Base-by-base conservation (phyloP, 1,140 invertebrate species). In the Mactra quadrangularis region DNA sequence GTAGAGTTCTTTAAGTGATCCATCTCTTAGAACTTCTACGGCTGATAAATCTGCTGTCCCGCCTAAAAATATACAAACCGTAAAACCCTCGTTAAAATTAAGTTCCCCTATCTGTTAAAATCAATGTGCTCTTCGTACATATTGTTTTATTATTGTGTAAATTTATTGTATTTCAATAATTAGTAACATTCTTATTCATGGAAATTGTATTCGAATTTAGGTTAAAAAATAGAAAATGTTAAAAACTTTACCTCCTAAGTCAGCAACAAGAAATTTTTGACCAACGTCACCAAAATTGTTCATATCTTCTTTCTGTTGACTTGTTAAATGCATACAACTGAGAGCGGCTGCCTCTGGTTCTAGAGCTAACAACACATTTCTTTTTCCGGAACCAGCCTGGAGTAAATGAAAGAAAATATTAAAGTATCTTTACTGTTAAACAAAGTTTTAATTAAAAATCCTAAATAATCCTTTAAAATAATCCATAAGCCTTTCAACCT, bases 291-390 rank as follows among this genome's bases (percentile, higher is more conserved):
- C 75, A 15, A 78, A 22, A n/a, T n/a, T n/a, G 33, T 53, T 25
- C 52, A 53, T 52, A 45, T 64, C 52, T 0, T 17, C 60, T 22
- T 15, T 55, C n/a, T 50, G 41, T 25, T 78, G 27, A 35, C 22
- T 38, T 38, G 75, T 45, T 0, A 78, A 45, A 52, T 78, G 31
- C 17, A 78, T 22, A 55, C 75, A 78, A 35, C 62, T 31, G 1
- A 78, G n/a, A 17, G 75, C 75, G 6, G 75, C 75, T 52, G 60
- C 75, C 33, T 78, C 75, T 9, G 75, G 75, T 78, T 78, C 75
- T 33, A 66, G 50, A 4, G 75, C 75, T 17, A 78, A 38, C 17
- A 78, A 38, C 29, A 78, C 29, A 52, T 66, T 47, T 19, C n/a
- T 31, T 25, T 52, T 38, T 9, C n/a, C 31, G 31, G 66, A 66